Percentiles rank a stretch among this genome's conserved stretches.
phyloP scores from a whole-genome alignment of 2,888 invertebrate species.

The Sinotaia quadrata region DNA sequence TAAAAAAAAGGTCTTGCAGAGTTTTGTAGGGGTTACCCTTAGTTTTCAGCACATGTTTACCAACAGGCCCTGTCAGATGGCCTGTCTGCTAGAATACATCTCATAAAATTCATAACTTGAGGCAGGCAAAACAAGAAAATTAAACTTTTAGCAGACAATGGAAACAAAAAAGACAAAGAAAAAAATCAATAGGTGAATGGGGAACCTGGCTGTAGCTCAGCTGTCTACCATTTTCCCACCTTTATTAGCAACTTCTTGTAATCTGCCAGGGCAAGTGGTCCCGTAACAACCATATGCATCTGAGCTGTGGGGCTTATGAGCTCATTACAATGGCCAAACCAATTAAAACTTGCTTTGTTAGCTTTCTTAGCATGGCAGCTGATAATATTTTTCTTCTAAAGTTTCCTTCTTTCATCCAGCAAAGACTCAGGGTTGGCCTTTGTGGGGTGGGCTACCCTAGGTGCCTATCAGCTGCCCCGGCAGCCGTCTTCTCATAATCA shows the following conservation, averaged over 20 bases:
- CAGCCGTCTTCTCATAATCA: slow-evolving; percentile 29
- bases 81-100: slow-evolving; percentile 36
- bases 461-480: slow-evolving; percentile 35
- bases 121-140: slow-evolving; percentile 57
- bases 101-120: slow-evolving; percentile 53
- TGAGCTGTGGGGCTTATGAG: slow-evolving; percentile 36
- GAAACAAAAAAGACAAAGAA: slow-evolving; percentile 67
- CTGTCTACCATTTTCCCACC: slow-evolving; percentile 55
- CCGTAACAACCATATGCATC: slow-evolving; percentile 54
- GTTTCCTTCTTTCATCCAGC: slow-evolving; percentile 37
- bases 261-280: slow-evolving; percentile 48
- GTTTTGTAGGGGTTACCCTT: slow-evolving; percentile 5
- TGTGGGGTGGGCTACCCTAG: slow-evolving; percentile 30
- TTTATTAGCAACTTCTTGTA: slow-evolving; percentile 43
- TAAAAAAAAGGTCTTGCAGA: slow-evolving; percentile 28
- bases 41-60: slow-evolving; percentile 36
- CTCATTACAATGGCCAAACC: slow-evolving; percentile 46
- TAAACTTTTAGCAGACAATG: slow-evolving; percentile 63
- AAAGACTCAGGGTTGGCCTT: slow-evolving; percentile 33
- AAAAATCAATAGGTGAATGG: slow-evolving; percentile 61
- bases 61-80: slow-evolving; percentile 42
- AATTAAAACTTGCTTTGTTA: slow-evolving; percentile 55
- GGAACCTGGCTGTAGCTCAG: slow-evolving; percentile 55
- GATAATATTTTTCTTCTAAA: slow-evolving; percentile 41
- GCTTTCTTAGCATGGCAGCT: slow-evolving; percentile 47